These are phyloP conservation scores for Suncus etruscus DNA, from an alignment of 2,113 vertebrate species.

Conservation along the genomic window DNA sequence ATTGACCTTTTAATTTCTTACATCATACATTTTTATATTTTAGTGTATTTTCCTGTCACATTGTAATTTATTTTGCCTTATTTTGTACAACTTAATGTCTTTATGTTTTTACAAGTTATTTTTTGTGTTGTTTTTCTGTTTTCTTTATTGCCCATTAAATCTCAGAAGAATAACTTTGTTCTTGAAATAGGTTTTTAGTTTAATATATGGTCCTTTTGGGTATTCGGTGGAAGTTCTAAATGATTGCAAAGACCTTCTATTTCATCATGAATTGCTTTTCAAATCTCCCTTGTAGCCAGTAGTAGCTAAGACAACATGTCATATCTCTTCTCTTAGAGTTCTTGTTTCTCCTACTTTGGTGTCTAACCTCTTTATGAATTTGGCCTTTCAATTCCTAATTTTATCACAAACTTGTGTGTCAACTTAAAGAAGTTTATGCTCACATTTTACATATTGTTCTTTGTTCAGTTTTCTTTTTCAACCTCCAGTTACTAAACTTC, in stretches of 20 bases:
- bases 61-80: neutral
- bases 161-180: neutral
- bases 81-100: neutral
- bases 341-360: neutral
- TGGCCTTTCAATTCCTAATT: neutral
- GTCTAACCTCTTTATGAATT: neutral
- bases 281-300: neutral
- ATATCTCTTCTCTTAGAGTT: neutral
- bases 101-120: neutral
- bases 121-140: too few relatives aligned
- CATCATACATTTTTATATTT: neutral
- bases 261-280: neutral
- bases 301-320: neutral
- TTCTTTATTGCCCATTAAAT: neutral
- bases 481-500: neutral
- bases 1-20: neutral
- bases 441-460: neutral
- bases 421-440: neutral
- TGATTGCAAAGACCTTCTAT: neutral
- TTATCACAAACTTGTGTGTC: neutral
- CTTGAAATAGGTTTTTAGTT: neutral
- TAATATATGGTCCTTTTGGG: neutral
- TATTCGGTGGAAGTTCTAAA: neutral
- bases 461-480: neutral
- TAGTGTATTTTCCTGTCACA: neutral